A percentile compares a stretch with the other conserved stretches of the same genome.
Evolutionary conservation across 2,888 invertebrate genomes (phyloP).

Genomic region (Caenorhabditis afra): DNA sequence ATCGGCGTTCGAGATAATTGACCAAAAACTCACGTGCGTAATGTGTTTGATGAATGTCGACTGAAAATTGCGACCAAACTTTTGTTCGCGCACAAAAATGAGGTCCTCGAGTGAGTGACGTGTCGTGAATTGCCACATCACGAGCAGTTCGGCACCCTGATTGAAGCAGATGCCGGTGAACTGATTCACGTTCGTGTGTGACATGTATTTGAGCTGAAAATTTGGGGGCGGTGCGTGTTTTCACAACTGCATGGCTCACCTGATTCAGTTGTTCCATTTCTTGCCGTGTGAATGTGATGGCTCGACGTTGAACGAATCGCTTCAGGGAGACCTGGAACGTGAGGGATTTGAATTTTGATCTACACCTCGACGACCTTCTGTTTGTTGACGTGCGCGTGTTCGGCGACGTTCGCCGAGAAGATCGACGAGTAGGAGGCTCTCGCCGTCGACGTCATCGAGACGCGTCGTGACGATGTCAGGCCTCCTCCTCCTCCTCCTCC

Average conservation of each 20-base stretch:
- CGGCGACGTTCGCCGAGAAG: constrained; percentile 36
- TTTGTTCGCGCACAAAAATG: constrained; percentile 64
- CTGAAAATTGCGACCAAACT: constrained; percentile 70
- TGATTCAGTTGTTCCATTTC: constrained; percentile 70
- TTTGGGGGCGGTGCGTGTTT: too few species aligned
- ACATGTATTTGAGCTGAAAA: constrained; percentile 65
- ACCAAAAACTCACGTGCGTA: constrained; percentile 61
- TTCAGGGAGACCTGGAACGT: constrained; percentile 63
- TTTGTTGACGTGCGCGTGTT: constrained; percentile 41
- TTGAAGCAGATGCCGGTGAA: constrained; percentile 72
- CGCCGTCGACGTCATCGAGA: constrained; percentile 50
- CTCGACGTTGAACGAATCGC: constrained; percentile 57
- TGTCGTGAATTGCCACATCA: constrained; percentile 64
- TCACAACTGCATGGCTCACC: too few species aligned
- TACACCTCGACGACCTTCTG: constrained; percentile 27
- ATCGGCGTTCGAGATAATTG: too few species aligned
- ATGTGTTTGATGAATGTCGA: constrained; percentile 70
- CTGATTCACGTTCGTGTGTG: constrained; percentile 63
- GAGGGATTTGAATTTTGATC: background rate
- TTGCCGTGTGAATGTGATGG: constrained; percentile 61
- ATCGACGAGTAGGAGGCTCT: constrained; percentile 52
- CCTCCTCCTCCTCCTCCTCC: too few species aligned
- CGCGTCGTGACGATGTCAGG: constrained; percentile 30
- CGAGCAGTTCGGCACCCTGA: constrained; percentile 62
- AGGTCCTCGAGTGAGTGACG: constrained; percentile 66